phyloP scores from a whole-genome alignment of 2,888 invertebrate genomes.

The Chirona hameri region DNA sequence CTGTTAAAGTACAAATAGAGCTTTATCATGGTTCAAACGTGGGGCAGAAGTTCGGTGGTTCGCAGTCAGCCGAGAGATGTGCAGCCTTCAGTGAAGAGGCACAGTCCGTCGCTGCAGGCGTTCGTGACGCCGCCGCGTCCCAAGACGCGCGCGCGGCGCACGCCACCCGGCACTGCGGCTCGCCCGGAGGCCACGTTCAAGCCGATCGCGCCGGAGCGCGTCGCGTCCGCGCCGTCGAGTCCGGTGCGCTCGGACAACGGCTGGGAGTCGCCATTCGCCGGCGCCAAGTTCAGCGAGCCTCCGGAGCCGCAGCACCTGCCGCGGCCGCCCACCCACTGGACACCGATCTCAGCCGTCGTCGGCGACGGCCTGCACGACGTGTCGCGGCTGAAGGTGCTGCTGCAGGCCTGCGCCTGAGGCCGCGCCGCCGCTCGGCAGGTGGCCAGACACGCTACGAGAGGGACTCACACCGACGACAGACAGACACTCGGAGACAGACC shows the following conservation, averaged over 20 bases:
- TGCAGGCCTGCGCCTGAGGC: slow-evolving; percentile 13
- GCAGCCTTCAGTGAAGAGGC: background rate
- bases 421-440: background rate
- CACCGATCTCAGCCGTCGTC: slow-evolving; percentile 44
- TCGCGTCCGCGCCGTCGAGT: background rate
- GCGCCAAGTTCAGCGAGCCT: slow-evolving; percentile 77
- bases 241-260: background rate
- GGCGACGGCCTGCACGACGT: background rate
- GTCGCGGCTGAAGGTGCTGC: background rate
- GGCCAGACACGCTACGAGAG: background rate
- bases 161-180: background rate
- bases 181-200: background rate
- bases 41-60: slow-evolving; percentile 3
- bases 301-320: slow-evolving; percentile 74
- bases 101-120: slow-evolving; percentile 12
- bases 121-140: slow-evolving; percentile 22
- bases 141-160: background rate
- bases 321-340: slow-evolving; percentile 77
- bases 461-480: background rate
- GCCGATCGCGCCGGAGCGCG: slow-evolving; percentile 25
- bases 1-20: slow-evolving; percentile 13
- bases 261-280: slow-evolving; percentile 53
- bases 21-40: slow-evolving; percentile 4
- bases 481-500: too few relatives aligned
- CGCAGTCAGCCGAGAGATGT: slow-evolving; percentile 3